Evolutionary conservation across 2,797 vertebrate genomes (phyloP), one percentile per base, ranked within the genome.

Genomic region (Scolopax bukidnonensis): DNA sequence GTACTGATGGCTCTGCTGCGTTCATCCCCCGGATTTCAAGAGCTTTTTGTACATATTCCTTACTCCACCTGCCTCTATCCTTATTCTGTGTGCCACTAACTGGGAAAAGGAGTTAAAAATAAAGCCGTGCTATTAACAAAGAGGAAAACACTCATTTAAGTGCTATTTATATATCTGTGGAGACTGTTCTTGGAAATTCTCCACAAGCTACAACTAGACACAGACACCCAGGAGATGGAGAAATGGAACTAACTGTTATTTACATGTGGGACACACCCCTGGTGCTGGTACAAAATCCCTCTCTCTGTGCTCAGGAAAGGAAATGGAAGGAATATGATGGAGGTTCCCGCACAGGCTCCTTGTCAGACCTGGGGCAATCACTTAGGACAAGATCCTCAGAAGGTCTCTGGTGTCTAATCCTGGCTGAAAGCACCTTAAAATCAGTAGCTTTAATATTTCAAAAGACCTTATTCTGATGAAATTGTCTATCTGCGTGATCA

Each of bases 291-390:
- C 10, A 19, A 41, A 48, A 45, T 12, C 25, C 11, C 25, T n/a
- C 7, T 5, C 6, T 21, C 61, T 16, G 18, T 23, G 40, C 27
- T 2, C 27, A 38, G 60, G 30, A 33, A 16, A 30, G 27, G 21
- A 13, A 56, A 48, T 0, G 0, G 48, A 40, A 20, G 38, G 38
- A 80, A 45, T 0, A 0, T 1, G 0, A 11, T 2, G 9, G 1
- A 6, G 27, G 27, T 53, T 23, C 32, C 36, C 14, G 4, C 45
- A 3, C 0, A 8, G 59, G 48, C 17, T 59, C 61, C 40, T 41
- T 24, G 28, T 16, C 25, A 15, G 25, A 27, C 23, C 32, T 25
- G 30, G 20, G 23, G 13, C 12, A 11, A 4, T 4, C 2, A 11
- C 38, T 23, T 18, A 8, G 24, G 32, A 3, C 32, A 38, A 54